phyloP scores from a whole-genome alignment of 2,113 vertebrate species.

The Hypocryptadius cinnamomeus region DNA sequence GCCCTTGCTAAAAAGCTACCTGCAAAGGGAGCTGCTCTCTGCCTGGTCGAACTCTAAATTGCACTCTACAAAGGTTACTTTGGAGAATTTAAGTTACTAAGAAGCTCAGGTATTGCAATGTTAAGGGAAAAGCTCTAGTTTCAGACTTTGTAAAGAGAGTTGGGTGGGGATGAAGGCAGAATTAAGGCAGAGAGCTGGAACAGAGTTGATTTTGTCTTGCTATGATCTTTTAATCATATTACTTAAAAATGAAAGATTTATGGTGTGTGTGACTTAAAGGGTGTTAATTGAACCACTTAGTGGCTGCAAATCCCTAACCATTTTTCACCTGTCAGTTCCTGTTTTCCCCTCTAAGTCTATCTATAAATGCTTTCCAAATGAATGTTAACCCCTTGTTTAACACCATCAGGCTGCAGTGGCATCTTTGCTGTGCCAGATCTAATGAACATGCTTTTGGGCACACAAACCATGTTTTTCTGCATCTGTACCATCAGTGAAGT shows the following conservation, averaged over 20 bases:
- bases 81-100: background rate
- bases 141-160: background rate
- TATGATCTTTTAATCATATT: conserved; percentile 29
- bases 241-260: conserved; percentile 33
- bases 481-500: background rate
- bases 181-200: background rate
- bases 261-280: conserved; percentile 29
- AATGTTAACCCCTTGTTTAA: background rate
- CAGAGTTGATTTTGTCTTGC: background rate
- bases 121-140: background rate
- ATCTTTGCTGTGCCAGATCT: background rate
- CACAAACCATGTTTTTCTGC: background rate
- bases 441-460: background rate
- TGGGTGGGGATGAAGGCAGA: background rate
- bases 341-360: background rate
- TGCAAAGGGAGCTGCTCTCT: background rate
- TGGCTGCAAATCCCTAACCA: conserved; percentile 2
- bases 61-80: background rate
- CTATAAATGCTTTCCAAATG: background rate
- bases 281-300: conserved; percentile 54
- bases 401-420: background rate
- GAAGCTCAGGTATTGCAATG: background rate
- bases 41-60: background rate
- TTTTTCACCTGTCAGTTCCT: conserved; percentile 37
- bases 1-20: background rate